Evolutionary conservation across 2,888 invertebrate species (phyloP).

Genomic region (Lacanobia wlatinum): DNA sequence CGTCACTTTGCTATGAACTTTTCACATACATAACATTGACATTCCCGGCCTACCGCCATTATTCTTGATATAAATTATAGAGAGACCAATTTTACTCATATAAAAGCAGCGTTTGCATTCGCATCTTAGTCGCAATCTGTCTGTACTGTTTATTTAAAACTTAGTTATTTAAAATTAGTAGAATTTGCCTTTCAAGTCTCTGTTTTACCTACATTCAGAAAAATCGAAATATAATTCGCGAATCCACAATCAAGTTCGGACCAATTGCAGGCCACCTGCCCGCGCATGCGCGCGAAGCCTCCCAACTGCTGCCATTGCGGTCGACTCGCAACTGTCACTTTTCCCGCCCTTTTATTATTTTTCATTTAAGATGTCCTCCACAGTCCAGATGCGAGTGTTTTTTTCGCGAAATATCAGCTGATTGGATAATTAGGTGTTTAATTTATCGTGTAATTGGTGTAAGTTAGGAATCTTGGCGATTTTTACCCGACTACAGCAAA

Average conservation of each 20-base stretch:
- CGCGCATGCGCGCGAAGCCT: conserved; percentile 82
- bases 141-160: too few relatives aligned
- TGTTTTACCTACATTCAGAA: neutral
- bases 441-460: conserved; percentile 75
- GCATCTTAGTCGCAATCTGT: too few relatives aligned
- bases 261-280: conserved; percentile 77
- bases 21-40: too few relatives aligned
- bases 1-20: too few relatives aligned
- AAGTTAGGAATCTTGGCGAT: conserved; percentile 68
- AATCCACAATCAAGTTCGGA: conserved; percentile 39
- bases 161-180: too few relatives aligned
- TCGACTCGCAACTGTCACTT: conserved; percentile 86
- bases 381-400: conserved; percentile 79
- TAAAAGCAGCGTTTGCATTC: too few relatives aligned
- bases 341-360: conserved; percentile 77
- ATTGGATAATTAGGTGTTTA: conserved; percentile 76
- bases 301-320: conserved; percentile 75
- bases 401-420: conserved; percentile 83
- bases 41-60: too few relatives aligned
- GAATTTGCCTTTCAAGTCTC: too few relatives aligned
- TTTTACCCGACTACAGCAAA: too few relatives aligned
- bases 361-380: conserved; percentile 72
- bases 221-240: conserved; percentile 39
- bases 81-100: too few relatives aligned
- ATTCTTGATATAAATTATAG: too few relatives aligned